Evolutionary conservation across 2,113 vertebrate genomes (phyloP).

Genomic region (Cygnus atratus): DNA sequence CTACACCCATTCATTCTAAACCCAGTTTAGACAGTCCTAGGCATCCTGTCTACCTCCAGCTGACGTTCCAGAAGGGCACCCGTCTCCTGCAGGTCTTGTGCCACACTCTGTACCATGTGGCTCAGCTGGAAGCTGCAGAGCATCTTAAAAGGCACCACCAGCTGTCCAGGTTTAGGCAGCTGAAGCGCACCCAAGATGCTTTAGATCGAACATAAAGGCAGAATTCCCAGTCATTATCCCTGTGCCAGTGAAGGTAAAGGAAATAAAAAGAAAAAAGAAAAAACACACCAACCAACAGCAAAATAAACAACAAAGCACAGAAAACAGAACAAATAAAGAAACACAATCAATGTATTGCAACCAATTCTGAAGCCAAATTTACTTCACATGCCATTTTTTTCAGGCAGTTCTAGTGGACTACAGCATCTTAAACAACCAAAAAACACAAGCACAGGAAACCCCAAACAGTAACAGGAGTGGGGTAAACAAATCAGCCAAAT

Average conservation of each 20-base stretch:
- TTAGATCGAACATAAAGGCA: background rate
- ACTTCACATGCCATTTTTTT: background rate
- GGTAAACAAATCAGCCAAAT: background rate
- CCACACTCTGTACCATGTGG: accelerated
- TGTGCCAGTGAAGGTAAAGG: too few relatives aligned
- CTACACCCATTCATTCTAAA: background rate
- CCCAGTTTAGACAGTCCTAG: background rate
- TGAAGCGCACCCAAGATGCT: accelerated
- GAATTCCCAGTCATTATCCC: background rate
- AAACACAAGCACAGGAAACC: background rate
- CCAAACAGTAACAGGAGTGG: background rate
- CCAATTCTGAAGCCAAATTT: background rate
- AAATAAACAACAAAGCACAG: too few relatives aligned
- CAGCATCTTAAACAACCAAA: background rate
- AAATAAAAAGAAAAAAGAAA: too few relatives aligned
- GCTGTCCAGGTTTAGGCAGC: accelerated
- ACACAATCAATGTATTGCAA: background rate
- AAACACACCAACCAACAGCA: too few relatives aligned
- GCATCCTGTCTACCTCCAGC: background rate
- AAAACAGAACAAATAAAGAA: background rate
- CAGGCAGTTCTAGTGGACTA: background rate
- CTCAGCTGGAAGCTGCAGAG: background rate
- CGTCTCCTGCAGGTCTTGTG: accelerated
- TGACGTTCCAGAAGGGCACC: background rate
- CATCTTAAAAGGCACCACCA: background rate